Base-by-base conservation (phyloP, 2,888 invertebrate species). In the Synergus gifuensis region DNA sequence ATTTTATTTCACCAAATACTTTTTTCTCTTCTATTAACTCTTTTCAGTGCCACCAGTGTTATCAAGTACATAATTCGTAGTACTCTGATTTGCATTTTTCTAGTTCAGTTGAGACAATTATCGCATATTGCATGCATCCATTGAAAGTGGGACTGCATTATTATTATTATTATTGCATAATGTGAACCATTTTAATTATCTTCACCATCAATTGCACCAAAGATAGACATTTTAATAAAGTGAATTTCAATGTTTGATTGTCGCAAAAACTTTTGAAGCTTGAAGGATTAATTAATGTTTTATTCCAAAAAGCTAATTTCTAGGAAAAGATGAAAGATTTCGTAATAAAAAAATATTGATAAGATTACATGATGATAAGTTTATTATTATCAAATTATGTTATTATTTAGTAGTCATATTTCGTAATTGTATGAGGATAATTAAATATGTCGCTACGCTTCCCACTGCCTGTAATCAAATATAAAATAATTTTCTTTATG, bases 371-470 rank as follows among this genome's bases (percentile, higher is more conserved):
- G 46, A 11, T 46, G 12, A 46, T 14, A 46, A 46, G 14, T 12
- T 9, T 46, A 46, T 36, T 36, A 36, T 36, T 36, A 36, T 36
- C 36, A 36, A 36, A 36, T 36, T 36, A 36, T 36, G 4, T 36
- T 46, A 46, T 46, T 12, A 46, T 12, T 46, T 9, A 14, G 4
- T 22, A 12, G 66, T 3, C 40, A 16, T 11, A 18, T 66, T 36
- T 22, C 76, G 22, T 8, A 69, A 49, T 44, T 80, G 80, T 11
- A 80, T 62, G 14, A 80, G 42, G 60, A 77, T 67, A 36, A 80
- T 54, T 40, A 78, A 18, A 54, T 78, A 78, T 16, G 80, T 58
- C 14, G 76, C 78, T 22, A 77, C 44, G 14, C n/a, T 54, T 11
- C 42, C 60, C 3, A 69, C 54, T 5, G 78, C 54, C 80, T 80